phyloP scores from a whole-genome alignment of 2,113 vertebrate genomes.

The Montifringilla adamsi region DNA sequence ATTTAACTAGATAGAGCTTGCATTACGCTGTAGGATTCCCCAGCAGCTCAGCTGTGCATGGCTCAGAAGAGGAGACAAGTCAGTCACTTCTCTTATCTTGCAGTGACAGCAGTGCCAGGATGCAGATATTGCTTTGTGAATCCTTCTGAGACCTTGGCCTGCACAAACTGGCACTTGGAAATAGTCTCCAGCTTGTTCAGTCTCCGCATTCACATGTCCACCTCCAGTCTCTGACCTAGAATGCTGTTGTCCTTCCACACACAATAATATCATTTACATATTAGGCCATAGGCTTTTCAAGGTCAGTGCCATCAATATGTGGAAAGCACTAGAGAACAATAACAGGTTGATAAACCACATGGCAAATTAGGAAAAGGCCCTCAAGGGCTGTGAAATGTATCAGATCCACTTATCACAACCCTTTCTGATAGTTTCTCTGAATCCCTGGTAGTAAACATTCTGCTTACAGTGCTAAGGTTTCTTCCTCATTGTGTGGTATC shows the following conservation, averaged over 20 bases:
- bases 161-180: background rate
- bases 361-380: slow-evolving; percentile 56
- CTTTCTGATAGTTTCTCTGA: slow-evolving; percentile 20
- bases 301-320: slow-evolving; percentile 42
- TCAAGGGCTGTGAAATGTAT: slow-evolving; percentile 27
- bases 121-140: background rate
- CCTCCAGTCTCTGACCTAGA: background rate
- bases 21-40: rapidly evolving
- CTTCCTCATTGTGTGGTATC: background rate
- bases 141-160: background rate
- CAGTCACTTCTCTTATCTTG: background rate
- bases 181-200: background rate
- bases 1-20: background rate
- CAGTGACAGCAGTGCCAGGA: background rate
- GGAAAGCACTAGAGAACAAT: slow-evolving; percentile 44
- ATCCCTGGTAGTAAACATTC: slow-evolving; percentile 19
- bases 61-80: background rate
- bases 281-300: slow-evolving; percentile 32
- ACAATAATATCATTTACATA: slow-evolving; percentile 3
- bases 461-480: background rate
- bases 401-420: slow-evolving; percentile 24
- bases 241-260: slow-evolving; percentile 13
- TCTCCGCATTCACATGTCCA: background rate
- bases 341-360: slow-evolving; percentile 55
- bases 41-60: background rate